A percentile compares a stretch with the other conserved stretches of the same genome.
Evolutionary conservation across 1,140 invertebrate genomes (phyloP).

Genomic region (Pentalonia nigronervosa): DNA sequence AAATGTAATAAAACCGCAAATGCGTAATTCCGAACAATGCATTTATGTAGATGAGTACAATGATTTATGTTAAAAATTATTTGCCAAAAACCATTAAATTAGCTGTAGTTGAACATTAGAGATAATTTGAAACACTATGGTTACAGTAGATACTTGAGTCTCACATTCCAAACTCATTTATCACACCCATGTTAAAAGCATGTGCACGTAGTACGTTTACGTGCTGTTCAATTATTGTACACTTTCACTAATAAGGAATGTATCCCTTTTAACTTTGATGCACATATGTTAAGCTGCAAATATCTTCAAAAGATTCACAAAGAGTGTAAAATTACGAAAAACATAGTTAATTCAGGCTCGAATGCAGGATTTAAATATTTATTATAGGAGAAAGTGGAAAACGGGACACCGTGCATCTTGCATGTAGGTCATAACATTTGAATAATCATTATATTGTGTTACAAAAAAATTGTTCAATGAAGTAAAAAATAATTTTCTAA

Average conservation of each 20-base stretch:
- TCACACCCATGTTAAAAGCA: constrained; percentile 18
- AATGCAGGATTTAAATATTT: neutral
- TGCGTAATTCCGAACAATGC: neutral
- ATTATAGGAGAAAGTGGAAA: neutral
- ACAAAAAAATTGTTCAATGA: neutral
- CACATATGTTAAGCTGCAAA: neutral
- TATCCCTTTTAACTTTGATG: neutral
- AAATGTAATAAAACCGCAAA: neutral
- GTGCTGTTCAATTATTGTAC: neutral
- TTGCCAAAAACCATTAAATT: neutral
- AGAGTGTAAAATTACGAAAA: neutral
- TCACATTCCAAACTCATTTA: constrained; percentile 16
- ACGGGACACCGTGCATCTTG: neutral
- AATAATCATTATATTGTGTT: no score
- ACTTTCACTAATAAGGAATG: neutral
- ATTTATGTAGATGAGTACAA: neutral
- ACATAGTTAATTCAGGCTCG: neutral
- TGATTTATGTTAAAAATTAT: neutral
- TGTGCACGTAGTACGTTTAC: neutral
- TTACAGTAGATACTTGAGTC: constrained; percentile 25
- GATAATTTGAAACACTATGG: neutral
- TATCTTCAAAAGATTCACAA: constrained; percentile 1
- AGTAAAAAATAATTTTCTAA: neutral
- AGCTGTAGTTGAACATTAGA: neutral
- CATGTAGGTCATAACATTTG: neutral